Percentiles rank a stretch among this genome's conserved stretches.
Conservation (phyloP, 64 coral and sea anemone species). For the Astreopora myriophthalma region DNA sequence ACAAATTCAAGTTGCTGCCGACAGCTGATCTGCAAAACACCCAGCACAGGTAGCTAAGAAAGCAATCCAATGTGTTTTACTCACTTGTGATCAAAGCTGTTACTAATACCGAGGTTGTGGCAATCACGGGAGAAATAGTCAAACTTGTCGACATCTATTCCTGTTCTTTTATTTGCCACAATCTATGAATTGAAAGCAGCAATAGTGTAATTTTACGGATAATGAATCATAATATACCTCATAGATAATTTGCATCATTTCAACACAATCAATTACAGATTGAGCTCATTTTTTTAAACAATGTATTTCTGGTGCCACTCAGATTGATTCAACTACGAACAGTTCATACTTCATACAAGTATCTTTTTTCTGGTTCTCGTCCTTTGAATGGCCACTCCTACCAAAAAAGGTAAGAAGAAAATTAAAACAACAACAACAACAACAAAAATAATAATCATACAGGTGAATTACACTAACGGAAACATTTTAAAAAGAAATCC, state of each 20-base stretch:
- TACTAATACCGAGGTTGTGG: slow-evolving; percentile 84
- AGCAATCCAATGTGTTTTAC: neutral
- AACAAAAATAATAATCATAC: no score
- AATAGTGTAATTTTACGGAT: no score
- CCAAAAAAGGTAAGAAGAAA: neutral
- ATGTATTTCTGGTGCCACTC: no score
- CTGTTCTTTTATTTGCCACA: slow-evolving; percentile 98
- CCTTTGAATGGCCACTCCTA: slow-evolving; percentile 85
- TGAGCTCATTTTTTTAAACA: no score
- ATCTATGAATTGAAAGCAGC: slow-evolving; percentile 56
- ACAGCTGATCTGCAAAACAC: neutral
- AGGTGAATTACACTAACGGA: no score
- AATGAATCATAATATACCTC: no score
- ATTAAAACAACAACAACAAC: no score
- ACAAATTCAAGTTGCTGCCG: neutral
- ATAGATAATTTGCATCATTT: no score
- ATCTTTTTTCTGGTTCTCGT: slow-evolving; percentile 74
- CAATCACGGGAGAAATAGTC: slow-evolving; percentile 98
- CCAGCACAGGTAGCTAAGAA: neutral
- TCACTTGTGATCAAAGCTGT: slow-evolving; percentile 95
- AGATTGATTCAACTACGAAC: neutral
- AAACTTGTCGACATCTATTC: slow-evolving; percentile 98
- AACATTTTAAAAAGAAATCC: neutral
- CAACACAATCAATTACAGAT: no score
- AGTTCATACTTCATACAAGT: slow-evolving; percentile 75